These are phyloP conservation scores for Drosophila tristis DNA, from an alignment of 1,140 invertebrate genomes.

Conservation along the genomic window DNA sequence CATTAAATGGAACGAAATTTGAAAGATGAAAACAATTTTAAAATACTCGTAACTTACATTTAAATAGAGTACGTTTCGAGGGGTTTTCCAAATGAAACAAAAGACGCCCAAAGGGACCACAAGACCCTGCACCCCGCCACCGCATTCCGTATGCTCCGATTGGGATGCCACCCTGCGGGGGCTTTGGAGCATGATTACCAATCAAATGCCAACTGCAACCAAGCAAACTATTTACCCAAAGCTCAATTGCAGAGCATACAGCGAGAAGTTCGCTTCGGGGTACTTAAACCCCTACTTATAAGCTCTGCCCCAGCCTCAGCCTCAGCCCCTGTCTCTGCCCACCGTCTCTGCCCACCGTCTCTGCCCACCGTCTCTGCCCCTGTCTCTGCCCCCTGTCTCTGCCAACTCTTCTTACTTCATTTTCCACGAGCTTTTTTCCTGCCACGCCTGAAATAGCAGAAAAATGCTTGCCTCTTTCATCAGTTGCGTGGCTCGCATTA, in stretches of 20 bases:
- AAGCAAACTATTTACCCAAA: constrained; percentile 34
- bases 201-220: constrained; percentile 32
- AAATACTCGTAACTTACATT: no score
- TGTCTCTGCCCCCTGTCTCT: not conserved
- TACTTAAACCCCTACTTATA: constrained; percentile 3
- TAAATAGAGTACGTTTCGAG: no score
- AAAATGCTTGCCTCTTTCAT: constrained; percentile 48
- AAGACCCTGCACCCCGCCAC: no score
- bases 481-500: constrained; percentile 34
- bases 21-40: no score
- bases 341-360: not conserved
- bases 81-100: no score
- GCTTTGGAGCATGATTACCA: constrained; percentile 32
- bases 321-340: not conserved
- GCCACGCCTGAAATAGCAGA: constrained; percentile 43
- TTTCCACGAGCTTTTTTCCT: constrained; percentile 25
- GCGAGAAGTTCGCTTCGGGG: constrained; percentile 1
- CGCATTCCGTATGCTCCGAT: not conserved
- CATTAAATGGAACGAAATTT: no score
- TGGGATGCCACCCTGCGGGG: constrained; percentile 9
- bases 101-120: no score
- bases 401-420: no score
- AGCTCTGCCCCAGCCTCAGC: not conserved
- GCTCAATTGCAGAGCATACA: constrained; percentile 45
- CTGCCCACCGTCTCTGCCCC: no score